phyloP scores from a whole-genome alignment of 2,888 invertebrate genomes.

The Limnephilus marmoratus region DNA sequence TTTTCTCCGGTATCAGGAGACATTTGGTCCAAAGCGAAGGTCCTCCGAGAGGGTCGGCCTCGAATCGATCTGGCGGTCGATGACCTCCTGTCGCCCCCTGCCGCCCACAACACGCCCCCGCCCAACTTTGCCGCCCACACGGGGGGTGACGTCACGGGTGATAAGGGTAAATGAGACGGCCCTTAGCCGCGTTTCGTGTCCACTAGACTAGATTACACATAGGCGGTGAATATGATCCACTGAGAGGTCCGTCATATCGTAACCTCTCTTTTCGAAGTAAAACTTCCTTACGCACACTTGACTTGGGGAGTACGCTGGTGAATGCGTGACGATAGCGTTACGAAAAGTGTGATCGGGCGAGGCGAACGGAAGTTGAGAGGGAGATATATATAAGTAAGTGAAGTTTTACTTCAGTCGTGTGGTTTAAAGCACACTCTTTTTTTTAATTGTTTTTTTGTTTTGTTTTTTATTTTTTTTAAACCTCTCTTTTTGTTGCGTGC shows the following conservation, averaged over 20 bases:
- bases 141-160: constrained; percentile 40
- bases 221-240: neutral
- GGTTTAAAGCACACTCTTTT: too few relatives aligned
- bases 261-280: neutral
- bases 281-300: too few relatives aligned
- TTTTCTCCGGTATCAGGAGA: constrained; percentile 14
- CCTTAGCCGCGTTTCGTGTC: neutral
- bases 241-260: neutral
- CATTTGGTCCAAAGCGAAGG: constrained; percentile 18
- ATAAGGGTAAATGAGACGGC: constrained; percentile 43
- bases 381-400: too few relatives aligned
- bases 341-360: too few relatives aligned
- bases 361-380: too few relatives aligned
- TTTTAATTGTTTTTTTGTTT: too few relatives aligned
- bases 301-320: too few relatives aligned
- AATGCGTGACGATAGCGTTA: too few relatives aligned
- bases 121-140: neutral
- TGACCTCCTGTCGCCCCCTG: neutral
- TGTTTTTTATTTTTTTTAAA: neutral
- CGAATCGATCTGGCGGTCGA: constrained; percentile 43
- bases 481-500: neutral
- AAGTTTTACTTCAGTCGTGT: too few relatives aligned
- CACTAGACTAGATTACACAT: neutral
- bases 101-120: neutral
- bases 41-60: constrained; percentile 23